Percentiles rank a stretch among this genome's conserved stretches.
Evolutionary conservation across 2,113 vertebrate species (phyloP).

Genomic region (Meriones unguiculatus): DNA sequence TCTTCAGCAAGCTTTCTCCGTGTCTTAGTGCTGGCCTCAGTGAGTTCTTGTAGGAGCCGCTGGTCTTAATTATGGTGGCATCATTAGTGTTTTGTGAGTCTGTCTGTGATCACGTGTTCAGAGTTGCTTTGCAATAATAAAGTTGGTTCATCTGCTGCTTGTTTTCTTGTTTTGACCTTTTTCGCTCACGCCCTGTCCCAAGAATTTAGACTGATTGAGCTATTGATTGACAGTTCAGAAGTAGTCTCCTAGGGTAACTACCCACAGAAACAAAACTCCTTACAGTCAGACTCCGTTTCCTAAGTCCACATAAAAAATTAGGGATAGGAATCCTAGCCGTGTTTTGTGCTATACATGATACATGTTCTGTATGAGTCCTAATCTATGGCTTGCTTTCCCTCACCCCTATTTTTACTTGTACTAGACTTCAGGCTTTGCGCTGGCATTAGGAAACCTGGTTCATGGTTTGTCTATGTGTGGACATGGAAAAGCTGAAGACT

Average conservation of each 20-base stretch:
- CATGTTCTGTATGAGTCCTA: background rate
- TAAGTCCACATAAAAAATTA: background rate
- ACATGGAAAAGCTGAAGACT: conserved; percentile 95
- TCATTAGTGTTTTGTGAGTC: background rate
- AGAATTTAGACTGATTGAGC: conserved; percentile 31
- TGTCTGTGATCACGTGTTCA: background rate
- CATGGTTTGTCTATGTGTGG: conserved; percentile 93
- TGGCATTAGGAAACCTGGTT: conserved; percentile 92
- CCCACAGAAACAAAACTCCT: background rate
- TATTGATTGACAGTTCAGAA: background rate
- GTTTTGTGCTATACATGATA: background rate
- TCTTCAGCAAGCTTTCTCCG: background rate
- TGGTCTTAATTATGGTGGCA: background rate
- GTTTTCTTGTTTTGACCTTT: background rate
- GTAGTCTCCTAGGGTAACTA: conserved; percentile 49
- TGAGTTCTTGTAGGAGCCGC: background rate
- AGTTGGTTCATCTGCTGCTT: background rate
- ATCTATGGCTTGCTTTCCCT: conserved; percentile 13
- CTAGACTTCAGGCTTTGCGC: conserved; percentile 95
- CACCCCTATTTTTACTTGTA: conserved; percentile 48
- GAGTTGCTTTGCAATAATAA: background rate
- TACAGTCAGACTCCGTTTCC: conserved; percentile 29
- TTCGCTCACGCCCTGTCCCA: background rate
- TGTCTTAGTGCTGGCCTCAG: background rate
- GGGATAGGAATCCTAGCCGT: background rate